Evolutionary conservation across 30 jellyfish, hydroid and myxozoan genomes (phyloP), one percentile per base, ranked within the genome.

Genomic region (Turritopsis rubra): DNA sequence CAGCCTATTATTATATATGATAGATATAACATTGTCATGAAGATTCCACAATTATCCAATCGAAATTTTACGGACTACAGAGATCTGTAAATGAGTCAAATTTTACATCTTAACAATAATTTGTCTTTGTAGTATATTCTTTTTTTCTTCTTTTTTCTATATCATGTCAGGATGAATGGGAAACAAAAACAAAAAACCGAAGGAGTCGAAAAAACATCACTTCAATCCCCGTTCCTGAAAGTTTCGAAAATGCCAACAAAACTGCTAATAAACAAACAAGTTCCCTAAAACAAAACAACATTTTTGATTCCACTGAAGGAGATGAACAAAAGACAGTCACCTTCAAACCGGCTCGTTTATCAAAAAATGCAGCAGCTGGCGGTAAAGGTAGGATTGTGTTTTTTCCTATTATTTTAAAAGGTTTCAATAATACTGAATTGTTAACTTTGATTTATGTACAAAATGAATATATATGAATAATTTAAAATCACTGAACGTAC

Each of bases 101-200:
- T n/a, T n/a, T n/a, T n/a, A n/a, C n/a, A n/a, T n/a, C n/a, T n/a
- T 41, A 31, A 68, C 66, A 18, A 24, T 18, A 21, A 0, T 3
- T 3, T 41, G 60, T 5, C 60, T 3, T 41, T 41, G 60, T 13
- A 41, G 13, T 41, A 3, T 41, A 3, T 41, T 41, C 9, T 41
- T 41, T 3, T 41, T 13, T 13, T 13, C 60, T 41, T 41, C 9
- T 13, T 71, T 54, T 21, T 13, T 65, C 21, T 27, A 16, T 23
- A 26, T 27, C 24, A 23, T 76, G 29, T 28, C 75, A 92, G 98
- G 79, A 78, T 75, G 98, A 92, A 66, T 92, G 98, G 98, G 86
- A 92, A 60, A 92, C 98, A 81, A 91, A 73, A 25, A 79, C 93
- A 16, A 81, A 84, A 29, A 92, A 92, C 81, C 31, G 77, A 23